phyloP scores from a whole-genome alignment of 2,888 invertebrate genomes.

The Taphrorychus bicolor region DNA sequence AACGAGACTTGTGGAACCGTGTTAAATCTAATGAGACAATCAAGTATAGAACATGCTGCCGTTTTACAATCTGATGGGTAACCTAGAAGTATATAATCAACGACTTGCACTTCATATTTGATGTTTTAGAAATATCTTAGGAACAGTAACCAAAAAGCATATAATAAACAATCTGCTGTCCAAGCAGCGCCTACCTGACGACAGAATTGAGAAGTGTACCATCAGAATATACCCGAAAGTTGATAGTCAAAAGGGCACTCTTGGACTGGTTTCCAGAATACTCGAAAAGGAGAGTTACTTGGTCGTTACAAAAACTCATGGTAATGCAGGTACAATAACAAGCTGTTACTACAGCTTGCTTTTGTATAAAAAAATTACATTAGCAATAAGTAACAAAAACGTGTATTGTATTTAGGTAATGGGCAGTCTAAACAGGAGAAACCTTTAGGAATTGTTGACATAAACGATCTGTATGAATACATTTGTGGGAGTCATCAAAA shows the following conservation, averaged over 20 bases:
- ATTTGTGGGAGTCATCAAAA: not conserved
- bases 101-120: not conserved
- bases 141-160: slow-evolving; percentile 26
- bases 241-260: slow-evolving; percentile 62
- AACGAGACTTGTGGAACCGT: slow-evolving; percentile 71
- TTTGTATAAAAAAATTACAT: not conserved
- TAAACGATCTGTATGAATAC: slow-evolving; percentile 30
- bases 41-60: slow-evolving; percentile 21
- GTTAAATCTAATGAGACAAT: slow-evolving; percentile 69
- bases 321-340: too few relatives aligned
- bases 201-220: slow-evolving; percentile 54
- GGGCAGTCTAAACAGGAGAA: slow-evolving; percentile 22
- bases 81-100: not conserved
- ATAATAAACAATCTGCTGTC: slow-evolving; percentile 32
- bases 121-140: slow-evolving; percentile 36
- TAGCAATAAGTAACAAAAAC: too few relatives aligned
- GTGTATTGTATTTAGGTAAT: slow-evolving; percentile 19
- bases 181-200: slow-evolving; percentile 9
- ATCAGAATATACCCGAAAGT: slow-evolving; percentile 78
- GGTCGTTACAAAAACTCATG: slow-evolving; percentile 64
- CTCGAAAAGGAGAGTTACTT: slow-evolving; percentile 82
- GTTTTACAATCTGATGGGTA: slow-evolving; percentile 36
- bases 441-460: slow-evolving; percentile 29
- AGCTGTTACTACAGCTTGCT: too few relatives aligned
- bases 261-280: slow-evolving; percentile 78